Base-by-base conservation (phyloP, 2,113 vertebrate genomes). In the Tupaia tana region DNA sequence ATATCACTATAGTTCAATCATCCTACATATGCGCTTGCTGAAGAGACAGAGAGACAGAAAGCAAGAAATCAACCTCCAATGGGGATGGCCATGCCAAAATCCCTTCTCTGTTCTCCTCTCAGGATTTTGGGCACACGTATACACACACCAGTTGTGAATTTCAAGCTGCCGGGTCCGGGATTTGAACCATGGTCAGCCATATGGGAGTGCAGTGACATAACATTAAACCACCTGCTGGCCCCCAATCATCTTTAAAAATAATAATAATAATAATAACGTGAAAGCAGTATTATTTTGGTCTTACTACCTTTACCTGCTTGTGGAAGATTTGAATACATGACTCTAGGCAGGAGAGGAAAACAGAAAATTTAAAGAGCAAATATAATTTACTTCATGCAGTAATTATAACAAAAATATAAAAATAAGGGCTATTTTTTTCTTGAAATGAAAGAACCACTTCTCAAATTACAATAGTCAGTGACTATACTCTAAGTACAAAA, bases 331-430 rank as follows among this genome's bases (percentile, higher is more conserved):
- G 15, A 91, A 93, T 91, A 64, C 20, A 88, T 73, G 34, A 69
- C 70, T 70, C 29, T 92, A 43, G n/a, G 15, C 5, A 70, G 18
- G 63, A 29, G 24, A 79, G 54, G 29, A 34, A 10, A 90, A 80
- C 4, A 86, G 58, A 27, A 79, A 59, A 67, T 56, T 87, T 83
- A 86, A 92, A 77, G 25, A 87, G n/a, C 24, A 90, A 93, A 20
- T 69, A 88, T 58, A 67, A 74, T 74, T 86, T 63, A 87, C 3
- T 7, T 71, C 52, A 80, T 56, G 8, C 12, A 73, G 24, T 79
- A 87, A 90, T 63, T 73, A 73, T 71, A 93, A 69, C 70, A 93
- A 31, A 67, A 18, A 83, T 54, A 95, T 74, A 67, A 93, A 86
- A 90, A 61, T 2, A 78, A 61, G 20, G 13, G 4, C 20, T 63